phyloP scores from a whole-genome alignment of 2,797 vertebrate species.

The Syndactyla subalaris region DNA sequence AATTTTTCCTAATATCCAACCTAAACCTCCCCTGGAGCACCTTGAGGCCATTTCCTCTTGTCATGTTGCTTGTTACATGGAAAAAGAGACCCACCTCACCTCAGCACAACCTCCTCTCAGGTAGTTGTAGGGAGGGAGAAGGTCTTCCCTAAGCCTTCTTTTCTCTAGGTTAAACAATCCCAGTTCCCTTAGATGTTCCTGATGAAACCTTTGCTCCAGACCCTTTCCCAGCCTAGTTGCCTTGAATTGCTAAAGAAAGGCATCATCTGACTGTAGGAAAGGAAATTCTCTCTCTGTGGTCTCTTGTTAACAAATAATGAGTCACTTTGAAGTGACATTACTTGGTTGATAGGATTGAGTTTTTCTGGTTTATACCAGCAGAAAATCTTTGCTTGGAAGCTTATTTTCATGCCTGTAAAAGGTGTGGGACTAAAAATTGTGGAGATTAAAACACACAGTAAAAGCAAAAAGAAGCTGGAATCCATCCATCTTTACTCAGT shows the following conservation, averaged over 20 bases:
- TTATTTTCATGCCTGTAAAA: not conserved
- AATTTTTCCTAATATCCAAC: not conserved
- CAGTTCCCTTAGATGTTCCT: not conserved
- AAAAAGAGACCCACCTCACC: not conserved
- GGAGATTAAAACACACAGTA: not conserved
- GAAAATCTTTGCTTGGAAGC: not conserved
- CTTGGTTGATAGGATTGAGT: not conserved
- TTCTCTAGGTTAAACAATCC: not conserved
- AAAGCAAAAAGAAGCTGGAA: constrained; percentile 21
- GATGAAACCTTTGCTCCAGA: not conserved
- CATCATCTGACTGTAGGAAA: not conserved
- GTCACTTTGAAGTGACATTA: not conserved
- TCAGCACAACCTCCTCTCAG: not conserved
- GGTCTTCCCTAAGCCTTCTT: not conserved
- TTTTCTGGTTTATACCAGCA: not conserved
- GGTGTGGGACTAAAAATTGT: not conserved
- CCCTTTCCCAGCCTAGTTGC: not conserved
- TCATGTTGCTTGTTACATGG: not conserved
- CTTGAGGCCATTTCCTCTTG: not conserved
- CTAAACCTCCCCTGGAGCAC: not conserved
- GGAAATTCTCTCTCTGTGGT: not conserved
- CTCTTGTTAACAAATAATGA: not conserved
- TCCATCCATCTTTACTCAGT: not conserved
- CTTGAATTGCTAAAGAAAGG: not conserved
- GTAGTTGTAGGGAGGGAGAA: not conserved